phyloP scores from a whole-genome alignment of 2,797 vertebrate species.

The Heliangelus exortis region DNA sequence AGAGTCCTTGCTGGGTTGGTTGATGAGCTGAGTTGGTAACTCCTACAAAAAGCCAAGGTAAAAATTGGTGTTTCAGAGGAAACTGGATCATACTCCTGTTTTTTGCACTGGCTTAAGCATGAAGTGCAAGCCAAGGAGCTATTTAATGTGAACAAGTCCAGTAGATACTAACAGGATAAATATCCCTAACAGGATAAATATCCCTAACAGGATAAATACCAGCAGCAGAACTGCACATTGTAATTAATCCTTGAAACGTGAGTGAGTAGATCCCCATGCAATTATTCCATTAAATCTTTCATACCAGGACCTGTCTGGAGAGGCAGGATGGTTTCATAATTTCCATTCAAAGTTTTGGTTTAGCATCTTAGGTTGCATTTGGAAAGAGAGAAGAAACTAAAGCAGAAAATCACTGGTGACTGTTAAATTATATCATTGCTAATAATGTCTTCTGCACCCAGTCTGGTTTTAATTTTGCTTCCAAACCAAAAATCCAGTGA shows the following conservation, averaged over 20 bases:
- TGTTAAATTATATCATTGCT: slow-evolving; percentile 7
- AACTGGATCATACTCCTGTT: background rate
- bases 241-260: background rate
- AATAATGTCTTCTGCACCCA: background rate
- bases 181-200: background rate
- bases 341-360: background rate
- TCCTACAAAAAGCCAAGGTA: background rate
- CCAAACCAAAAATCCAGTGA: background rate
- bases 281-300: background rate
- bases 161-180: background rate
- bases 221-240: background rate
- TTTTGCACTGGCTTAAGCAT: background rate
- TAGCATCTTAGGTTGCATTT: background rate
- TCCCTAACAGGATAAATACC: background rate
- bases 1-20: background rate
- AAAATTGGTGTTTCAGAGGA: background rate
- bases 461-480: slow-evolving; percentile 35
- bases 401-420: background rate
- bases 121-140: background rate
- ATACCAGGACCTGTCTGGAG: background rate
- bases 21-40: background rate
- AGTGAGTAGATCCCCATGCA: background rate
- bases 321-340: background rate
- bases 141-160: background rate
- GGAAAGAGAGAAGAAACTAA: background rate